Base-by-base conservation (phyloP, 2,797 vertebrate genomes). In the Hapalemur alaotrensis region DNA sequence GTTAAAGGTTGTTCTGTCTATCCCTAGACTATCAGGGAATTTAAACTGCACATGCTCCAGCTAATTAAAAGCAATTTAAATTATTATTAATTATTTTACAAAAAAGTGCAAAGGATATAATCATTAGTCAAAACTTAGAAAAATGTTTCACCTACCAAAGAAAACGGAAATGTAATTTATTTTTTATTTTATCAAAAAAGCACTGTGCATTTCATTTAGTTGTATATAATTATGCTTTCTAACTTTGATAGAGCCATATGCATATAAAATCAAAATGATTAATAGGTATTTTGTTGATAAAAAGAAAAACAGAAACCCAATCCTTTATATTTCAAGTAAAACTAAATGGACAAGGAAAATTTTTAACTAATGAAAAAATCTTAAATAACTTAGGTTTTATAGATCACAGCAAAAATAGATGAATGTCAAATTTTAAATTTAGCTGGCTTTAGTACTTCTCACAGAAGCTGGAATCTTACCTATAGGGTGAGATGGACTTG, bases 401-500 rank as follows among this genome's bases (percentile, higher is more conserved):
- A 84, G 88, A 82, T 97, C 91, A 96, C 28, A 94, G 95, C 43
- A 89, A 63, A 98, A 94, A 91, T 95, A 97, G 85, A 73, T 70
- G 96, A 96, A 97, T 96, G 96, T 97, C 75, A 96, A 94, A 97
- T 96, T 98, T 98, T 97, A 96, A 63, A 91, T 11, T 87, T 93
- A 95, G 57, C 61, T 88, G 22, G 4, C 46, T 96, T 93, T 72
- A 92, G 97, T 73, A 91, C 11, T 30, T 61, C 54, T 93, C 94
- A 89, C 72, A 82, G 35, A 43, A 91, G 69, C 30, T 83, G 35
- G 72, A 97, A 67, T 92, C 94, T 97, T 61, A 84, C 82, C 41
- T 76, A 0, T 32, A 46, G 43, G 67, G 17, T 88, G 35, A 15
- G 2, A 4, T 89, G 48, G 35, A 75, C 20, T 63, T 93, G 22